Evolutionary conservation across 2,797 vertebrate genomes (phyloP).

Genomic region (Schizopygopsis pylzovi): DNA sequence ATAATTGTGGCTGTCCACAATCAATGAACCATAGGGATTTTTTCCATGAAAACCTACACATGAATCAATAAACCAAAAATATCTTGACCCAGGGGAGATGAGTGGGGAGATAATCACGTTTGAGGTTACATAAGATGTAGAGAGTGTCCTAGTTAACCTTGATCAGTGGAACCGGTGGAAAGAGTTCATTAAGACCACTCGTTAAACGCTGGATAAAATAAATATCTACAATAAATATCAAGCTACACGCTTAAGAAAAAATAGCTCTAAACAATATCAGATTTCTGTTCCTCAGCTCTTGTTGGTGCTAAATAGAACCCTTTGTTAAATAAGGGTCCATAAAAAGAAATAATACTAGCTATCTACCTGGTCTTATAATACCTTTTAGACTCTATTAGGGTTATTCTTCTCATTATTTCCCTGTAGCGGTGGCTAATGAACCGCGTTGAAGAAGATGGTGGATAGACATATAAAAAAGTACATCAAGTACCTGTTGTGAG

Average conservation of each 20-base stretch:
- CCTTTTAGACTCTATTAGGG: not conserved
- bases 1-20: conserved; percentile 11
- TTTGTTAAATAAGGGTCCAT: not conserved
- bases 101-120: conserved; percentile 51
- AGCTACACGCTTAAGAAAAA: not conserved
- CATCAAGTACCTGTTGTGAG: not conserved
- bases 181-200: conserved; percentile 7
- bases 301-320: not conserved
- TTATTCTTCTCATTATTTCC: too few species aligned
- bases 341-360: not conserved
- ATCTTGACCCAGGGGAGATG: conserved; percentile 46
- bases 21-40: conserved; percentile 43
- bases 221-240: not conserved
- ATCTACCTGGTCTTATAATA: not conserved
- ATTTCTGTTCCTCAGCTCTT: not conserved
- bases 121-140: conserved; percentile 50
- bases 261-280: not conserved
- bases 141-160: conserved; percentile 27
- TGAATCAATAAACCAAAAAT: conserved; percentile 61
- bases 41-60: conserved; percentile 50
- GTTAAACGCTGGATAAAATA: not conserved
- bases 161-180: not conserved
- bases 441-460: too few species aligned
- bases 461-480: not conserved
- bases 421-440: too few species aligned